These are phyloP conservation scores for Muricea muricata DNA, from an alignment of 92 coral and sea anemone species.

Conservation along the genomic window DNA sequence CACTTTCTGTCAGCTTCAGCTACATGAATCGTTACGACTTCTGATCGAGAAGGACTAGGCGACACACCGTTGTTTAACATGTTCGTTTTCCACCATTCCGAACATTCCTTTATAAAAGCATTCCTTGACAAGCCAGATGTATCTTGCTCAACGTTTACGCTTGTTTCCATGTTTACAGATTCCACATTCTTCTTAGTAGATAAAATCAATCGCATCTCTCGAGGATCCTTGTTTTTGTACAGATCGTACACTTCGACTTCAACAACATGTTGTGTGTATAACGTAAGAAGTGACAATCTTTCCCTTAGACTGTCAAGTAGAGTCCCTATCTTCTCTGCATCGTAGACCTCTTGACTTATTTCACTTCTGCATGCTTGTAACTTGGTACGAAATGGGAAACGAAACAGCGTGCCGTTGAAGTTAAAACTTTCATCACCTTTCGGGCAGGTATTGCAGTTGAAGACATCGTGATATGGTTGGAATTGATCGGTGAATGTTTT, in stretches of 20 bases:
- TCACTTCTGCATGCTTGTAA: conserved; percentile 72
- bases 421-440: conserved; percentile 53
- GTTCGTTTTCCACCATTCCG: conserved; percentile 49
- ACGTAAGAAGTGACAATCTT: conserved; percentile 62
- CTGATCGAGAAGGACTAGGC: conserved; percentile 11
- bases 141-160: not conserved
- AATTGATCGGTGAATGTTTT: conserved; percentile 67
- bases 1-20: not conserved
- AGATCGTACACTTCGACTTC: conserved; percentile 61
- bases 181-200: conserved; percentile 62
- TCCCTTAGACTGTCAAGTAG: conserved; percentile 59
- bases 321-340: conserved; percentile 42
- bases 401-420: conserved; percentile 72
- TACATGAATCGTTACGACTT: not conserved
- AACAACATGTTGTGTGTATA: conserved; percentile 69
- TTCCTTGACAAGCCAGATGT: conserved; percentile 28
- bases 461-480: conserved; percentile 68
- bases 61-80: not conserved
- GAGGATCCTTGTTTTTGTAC: conserved; percentile 45
- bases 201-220: conserved; percentile 62
- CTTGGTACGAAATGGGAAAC: conserved; percentile 79
- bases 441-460: conserved; percentile 66
- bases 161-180: conserved; percentile 1
- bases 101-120: conserved; percentile 71
- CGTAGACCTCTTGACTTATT: conserved; percentile 69